Base-by-base conservation (phyloP, 2,888 invertebrate genomes). In the Clunio marinus region DNA sequence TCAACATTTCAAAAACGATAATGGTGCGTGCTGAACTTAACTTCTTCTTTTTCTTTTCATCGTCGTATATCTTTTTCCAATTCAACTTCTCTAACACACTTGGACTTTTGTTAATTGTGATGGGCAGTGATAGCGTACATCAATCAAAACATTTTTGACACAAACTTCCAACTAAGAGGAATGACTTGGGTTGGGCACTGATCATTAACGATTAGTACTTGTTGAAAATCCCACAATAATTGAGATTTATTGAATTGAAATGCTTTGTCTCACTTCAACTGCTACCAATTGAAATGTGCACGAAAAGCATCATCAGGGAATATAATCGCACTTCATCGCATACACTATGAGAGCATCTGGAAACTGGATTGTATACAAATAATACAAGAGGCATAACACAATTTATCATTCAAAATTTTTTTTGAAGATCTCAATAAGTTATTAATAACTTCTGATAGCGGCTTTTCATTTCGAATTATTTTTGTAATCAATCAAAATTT, bases 401-500 rank as follows among this genome's bases (percentile, higher is more conserved):
- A 35, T 7, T 35, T 35, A 35, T 35, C 7, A 8, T 35, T 35
- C 10, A 35, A 10, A 35, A n/a, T n/a, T n/a, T n/a, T n/a, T 10
- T 15, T 58, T 24, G 17, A 55, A 27, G 7, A 13, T 60, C 32
- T 60, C 60, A 60, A 32, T 35, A 60, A 28, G 35, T 60, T 60
- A 35, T 60, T 35, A 60, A 60, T 35, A 60, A 25, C 60, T 15
- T 57, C 25, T 27, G 57, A 32, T 7, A 7, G 27, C 27, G 22
- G 25, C 25, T 10, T 27, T 37, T 37, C 57, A 25, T 22, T 27
- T 68, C 15, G 22, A 45, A 58, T 58, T 22, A 45, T 58, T 68
- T 45, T 15, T 22, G 58, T 58, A 68, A 68, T 68, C 68, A 68
- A 68, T 68, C 68, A 68, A 68, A 67, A 20, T 46, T 25, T 46